phyloP scores from a whole-genome alignment of 2,888 invertebrate species.

The Monopis laevigella region DNA sequence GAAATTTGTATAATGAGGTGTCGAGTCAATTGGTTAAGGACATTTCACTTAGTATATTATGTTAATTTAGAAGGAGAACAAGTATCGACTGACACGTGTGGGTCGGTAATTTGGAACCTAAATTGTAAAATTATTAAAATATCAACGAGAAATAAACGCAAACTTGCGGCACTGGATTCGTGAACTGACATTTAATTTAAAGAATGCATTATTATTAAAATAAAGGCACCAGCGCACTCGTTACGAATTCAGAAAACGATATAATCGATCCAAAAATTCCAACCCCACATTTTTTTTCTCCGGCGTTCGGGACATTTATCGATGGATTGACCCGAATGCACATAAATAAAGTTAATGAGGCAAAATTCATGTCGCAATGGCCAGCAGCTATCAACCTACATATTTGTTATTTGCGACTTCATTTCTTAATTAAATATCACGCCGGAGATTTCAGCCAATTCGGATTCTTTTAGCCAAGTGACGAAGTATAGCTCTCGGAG shows the following conservation, averaged over 20 bases:
- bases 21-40: too few relatives aligned
- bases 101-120: slow-evolving; percentile 1
- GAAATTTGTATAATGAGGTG: too few relatives aligned
- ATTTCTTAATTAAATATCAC: slow-evolving; percentile 30
- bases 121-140: slow-evolving; percentile 9
- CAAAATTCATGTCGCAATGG: slow-evolving; percentile 39
- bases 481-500: too few relatives aligned
- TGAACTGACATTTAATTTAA: slow-evolving; percentile 8
- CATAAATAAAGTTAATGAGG: slow-evolving; percentile 56
- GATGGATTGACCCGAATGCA: slow-evolving; percentile 43
- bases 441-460: neutral
- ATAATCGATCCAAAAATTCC: slow-evolving; percentile 47
- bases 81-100: neutral
- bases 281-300: slow-evolving; percentile 37
- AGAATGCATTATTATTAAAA: slow-evolving; percentile 12
- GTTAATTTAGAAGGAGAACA: slow-evolving; percentile 3
- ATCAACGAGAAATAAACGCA: slow-evolving; percentile 2
- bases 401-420: slow-evolving; percentile 27
- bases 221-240: slow-evolving; percentile 23
- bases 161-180: slow-evolving; percentile 1
- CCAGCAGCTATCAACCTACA: slow-evolving; percentile 17
- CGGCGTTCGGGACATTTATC: slow-evolving; percentile 38
- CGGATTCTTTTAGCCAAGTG: too few relatives aligned
- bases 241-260: slow-evolving; percentile 22
- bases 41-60: too few relatives aligned